Conservation (phyloP, 2,113 vertebrate genomes). For the Pseudopipra pipra region DNA sequence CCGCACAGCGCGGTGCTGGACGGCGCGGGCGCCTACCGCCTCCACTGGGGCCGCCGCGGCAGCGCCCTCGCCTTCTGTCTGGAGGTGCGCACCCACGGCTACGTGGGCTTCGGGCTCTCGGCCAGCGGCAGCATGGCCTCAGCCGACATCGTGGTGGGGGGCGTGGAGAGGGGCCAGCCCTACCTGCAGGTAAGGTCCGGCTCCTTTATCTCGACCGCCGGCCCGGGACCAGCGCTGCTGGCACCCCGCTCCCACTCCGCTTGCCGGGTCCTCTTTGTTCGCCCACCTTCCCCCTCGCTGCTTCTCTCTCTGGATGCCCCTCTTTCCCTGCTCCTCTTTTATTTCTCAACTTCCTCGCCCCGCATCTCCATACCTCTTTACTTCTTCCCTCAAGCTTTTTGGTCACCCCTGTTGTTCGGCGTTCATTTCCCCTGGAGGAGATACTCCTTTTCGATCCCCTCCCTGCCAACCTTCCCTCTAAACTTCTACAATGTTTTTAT, state of each 20-base stretch:
- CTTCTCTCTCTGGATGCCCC: neutral
- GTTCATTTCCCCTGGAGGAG: neutral
- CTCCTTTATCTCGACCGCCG: neutral
- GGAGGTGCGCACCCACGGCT: slow-evolving; percentile 83
- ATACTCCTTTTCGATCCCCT: neutral
- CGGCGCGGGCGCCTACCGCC: slow-evolving; percentile 72
- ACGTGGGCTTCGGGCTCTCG: slow-evolving; percentile 87
- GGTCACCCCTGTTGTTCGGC: neutral
- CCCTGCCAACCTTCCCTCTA: neutral
- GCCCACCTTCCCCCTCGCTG: neutral
- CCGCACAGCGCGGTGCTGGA: slow-evolving; percentile 77
- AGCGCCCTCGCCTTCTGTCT: slow-evolving; percentile 74
- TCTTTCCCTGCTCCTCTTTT: neutral
- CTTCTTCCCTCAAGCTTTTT: neutral
- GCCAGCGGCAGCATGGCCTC: slow-evolving; percentile 81
- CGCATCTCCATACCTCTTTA: neutral
- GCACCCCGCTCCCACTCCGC: neutral
- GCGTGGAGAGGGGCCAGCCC: slow-evolving; percentile 79
- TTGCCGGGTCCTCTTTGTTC: neutral
- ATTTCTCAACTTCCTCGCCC: neutral
- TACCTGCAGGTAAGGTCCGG: slow-evolving; percentile 81
- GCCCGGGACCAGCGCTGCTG: neutral
- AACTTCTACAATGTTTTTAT: neutral
- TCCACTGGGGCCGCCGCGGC: slow-evolving; percentile 76
- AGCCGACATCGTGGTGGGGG: slow-evolving; percentile 84